Evolutionary conservation across 1,140 invertebrate genomes (phyloP).

Genomic region (Penaeus japonicus): DNA sequence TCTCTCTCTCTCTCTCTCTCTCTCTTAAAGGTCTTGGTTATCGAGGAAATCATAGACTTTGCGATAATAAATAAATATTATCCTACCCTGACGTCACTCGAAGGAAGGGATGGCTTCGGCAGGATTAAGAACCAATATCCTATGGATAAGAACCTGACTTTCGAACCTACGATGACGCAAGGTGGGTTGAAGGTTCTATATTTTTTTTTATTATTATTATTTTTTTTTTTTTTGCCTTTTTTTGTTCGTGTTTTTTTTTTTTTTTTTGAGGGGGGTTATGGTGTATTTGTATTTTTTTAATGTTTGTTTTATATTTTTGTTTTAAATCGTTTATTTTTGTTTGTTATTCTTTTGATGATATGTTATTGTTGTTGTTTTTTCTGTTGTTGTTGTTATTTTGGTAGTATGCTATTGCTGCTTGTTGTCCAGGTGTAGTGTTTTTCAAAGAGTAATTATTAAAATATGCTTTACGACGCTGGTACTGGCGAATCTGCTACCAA

Average conservation of each 20-base stretch:
- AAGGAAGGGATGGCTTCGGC: constrained; percentile 27
- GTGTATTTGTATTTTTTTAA: background rate
- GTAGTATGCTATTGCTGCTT: too few species aligned
- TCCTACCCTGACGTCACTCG: background rate
- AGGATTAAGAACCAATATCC: constrained; percentile 30
- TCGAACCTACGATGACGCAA: constrained; percentile 36
- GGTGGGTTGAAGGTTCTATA: constrained; percentile 11
- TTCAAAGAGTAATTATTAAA: too few species aligned
- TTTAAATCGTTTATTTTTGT: too few species aligned
- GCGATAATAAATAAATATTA: constrained; percentile 34
- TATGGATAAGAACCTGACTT: constrained; percentile 44
- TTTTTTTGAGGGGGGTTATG: background rate
- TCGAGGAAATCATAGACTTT: constrained; percentile 45
- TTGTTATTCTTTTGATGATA: too few species aligned
- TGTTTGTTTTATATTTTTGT: too few species aligned
- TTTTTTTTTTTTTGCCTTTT: background rate
- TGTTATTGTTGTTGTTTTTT: too few species aligned
- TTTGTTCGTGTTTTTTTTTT: background rate
- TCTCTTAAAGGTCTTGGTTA: constrained; percentile 29
- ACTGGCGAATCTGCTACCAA: too few species aligned
- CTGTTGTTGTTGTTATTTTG: too few species aligned
- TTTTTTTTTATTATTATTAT: background rate
- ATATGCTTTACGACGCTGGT: too few species aligned
- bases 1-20: background rate
- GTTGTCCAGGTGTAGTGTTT: too few species aligned